These are phyloP conservation scores for Spialia ferax DNA, from an alignment of 2,888 invertebrate species.

Conservation along the genomic window DNA sequence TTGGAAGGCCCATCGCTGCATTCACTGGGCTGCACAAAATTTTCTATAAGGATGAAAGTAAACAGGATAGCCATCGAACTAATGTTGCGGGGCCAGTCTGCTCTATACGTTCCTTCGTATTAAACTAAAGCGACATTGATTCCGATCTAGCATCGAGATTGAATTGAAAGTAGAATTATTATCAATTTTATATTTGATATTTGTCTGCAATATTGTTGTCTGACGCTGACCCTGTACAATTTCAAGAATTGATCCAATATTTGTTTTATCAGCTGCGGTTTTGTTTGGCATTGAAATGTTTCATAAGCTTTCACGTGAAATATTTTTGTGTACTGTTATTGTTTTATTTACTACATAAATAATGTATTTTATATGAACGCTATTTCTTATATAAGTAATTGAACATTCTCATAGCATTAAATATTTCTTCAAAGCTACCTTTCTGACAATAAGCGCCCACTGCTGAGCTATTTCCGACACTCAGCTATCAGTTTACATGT, in stretches of 20 bases:
- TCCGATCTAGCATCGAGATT: conserved; percentile 26
- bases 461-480: no score
- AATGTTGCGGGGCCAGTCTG: conserved; percentile 63
- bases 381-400: no score
- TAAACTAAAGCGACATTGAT: conserved; percentile 37
- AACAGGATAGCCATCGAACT: conserved; percentile 83
- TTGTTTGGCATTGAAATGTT: conserved; percentile 26
- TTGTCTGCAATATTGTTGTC: conserved; percentile 28
- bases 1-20: conserved; percentile 84
- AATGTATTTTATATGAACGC: neutral
- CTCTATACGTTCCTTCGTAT: conserved; percentile 40
- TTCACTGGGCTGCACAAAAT: conserved; percentile 84
- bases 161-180: conserved; percentile 32
- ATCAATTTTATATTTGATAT: conserved; percentile 30
- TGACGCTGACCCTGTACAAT: conserved; percentile 25
- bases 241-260: conserved; percentile 27
- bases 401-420: no score
- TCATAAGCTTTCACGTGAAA: conserved; percentile 15
- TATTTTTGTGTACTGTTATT: conserved; percentile 11
- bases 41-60: conserved; percentile 86
- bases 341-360: neutral
- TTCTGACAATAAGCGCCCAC: no score
- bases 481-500: no score
- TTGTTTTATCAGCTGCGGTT: conserved; percentile 29
- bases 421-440: no score